phyloP scores from a whole-genome alignment of 2,888 invertebrate genomes.

The Steromphala cineraria region DNA sequence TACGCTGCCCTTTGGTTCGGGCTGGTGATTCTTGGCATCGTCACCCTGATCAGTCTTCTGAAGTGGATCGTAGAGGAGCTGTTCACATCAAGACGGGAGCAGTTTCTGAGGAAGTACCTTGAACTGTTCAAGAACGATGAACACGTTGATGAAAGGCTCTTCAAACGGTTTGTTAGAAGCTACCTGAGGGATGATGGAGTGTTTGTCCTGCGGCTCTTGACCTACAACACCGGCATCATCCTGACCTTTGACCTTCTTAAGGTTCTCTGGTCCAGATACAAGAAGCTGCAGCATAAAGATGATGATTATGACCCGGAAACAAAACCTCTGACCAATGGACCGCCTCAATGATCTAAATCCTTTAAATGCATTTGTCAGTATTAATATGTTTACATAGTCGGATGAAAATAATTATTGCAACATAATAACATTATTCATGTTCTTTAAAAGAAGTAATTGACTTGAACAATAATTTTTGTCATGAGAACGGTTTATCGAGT shows the following conservation, averaged over 20 bases:
- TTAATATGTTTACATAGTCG: too few relatives aligned
- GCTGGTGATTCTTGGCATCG: conserved; percentile 53
- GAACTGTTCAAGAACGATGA: conserved; percentile 31
- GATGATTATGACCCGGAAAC: neutral
- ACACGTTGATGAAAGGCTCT: conserved; percentile 41
- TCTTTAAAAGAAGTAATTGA: too few relatives aligned
- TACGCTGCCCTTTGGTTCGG: conserved; percentile 60
- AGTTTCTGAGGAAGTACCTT: neutral
- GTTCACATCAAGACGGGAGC: neutral
- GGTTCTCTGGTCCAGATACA: neutral
- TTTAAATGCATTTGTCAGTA: too few relatives aligned
- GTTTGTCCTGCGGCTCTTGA: neutral
- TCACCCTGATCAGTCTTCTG: conserved; percentile 29
- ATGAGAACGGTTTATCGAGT: too few relatives aligned
- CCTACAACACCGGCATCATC: neutral
- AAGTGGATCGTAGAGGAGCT: neutral
- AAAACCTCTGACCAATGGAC: neutral
- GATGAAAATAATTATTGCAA: too few relatives aligned
- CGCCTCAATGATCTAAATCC: too few relatives aligned
- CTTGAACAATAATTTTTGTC: too few relatives aligned
- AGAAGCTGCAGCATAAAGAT: neutral
- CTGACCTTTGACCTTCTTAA: neutral
- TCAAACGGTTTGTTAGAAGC: conserved; percentile 34
- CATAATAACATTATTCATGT: too few relatives aligned
- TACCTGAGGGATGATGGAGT: conserved; percentile 11